Base-by-base conservation (phyloP, 30 jellyfish, hydroid and myxozoan genomes). In the Chrysaora quinquecirrha region DNA sequence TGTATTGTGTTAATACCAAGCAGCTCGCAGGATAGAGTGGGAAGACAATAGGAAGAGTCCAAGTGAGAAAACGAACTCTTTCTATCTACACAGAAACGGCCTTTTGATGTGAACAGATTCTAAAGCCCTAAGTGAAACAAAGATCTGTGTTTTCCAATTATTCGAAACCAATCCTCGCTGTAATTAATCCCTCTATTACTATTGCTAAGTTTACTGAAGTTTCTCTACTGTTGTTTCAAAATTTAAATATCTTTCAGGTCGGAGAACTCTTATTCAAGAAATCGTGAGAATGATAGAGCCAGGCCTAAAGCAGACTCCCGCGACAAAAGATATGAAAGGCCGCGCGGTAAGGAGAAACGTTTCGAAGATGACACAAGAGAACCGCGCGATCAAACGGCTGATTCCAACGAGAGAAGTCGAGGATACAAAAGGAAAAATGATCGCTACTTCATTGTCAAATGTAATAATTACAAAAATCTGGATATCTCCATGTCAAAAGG, bases 401-500 rank as follows among this genome's bases (percentile, higher is more conserved):
- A 27, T 34, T 64, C 31, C 30, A 23, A 81, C 7, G 78, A 21
- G 16, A 74, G 34, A 38, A 80, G 71, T 3, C 83, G 64, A 12
- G 60, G 32, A 63, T 18, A 75, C 76, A 12, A 22, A 29, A 0
- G 34, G 33, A 50, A 75, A 52, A 69, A 28, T 29, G 73, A 74
- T 34, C 95, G 89, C 46, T 92, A 81, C 66, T 92, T 92, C 80
- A 92, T 92, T 30, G 84, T 92, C 63, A 92, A 92, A 34, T 92
- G 98, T 70, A 92, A 92, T 74, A 85, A 92, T 90, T 96, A 92
- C 68, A 86, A 86, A 46, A 92, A 92, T 56, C 79, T 92, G 78
- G 89, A 79, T 9, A 92, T 92, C 64, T 90, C 98, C 43, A 86
- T 92, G 86, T 82, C 90, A 1, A 77, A 96, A 34, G 90, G 91